Base-by-base conservation (phyloP, 2,797 vertebrate genomes). In the Tragelaphus oryx region DNA sequence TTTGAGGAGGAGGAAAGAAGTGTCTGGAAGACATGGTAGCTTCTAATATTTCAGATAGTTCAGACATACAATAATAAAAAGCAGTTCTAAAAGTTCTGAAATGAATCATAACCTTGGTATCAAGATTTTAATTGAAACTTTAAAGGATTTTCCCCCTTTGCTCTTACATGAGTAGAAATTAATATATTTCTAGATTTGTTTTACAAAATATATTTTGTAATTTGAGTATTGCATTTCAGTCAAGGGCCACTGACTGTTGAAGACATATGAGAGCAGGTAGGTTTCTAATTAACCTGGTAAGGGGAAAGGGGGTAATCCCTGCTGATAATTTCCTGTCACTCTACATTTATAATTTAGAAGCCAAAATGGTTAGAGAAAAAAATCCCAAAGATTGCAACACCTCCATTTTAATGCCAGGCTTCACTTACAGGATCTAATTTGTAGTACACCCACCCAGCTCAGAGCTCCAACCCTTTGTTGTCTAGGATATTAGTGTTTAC, bases 201-300 rank as follows among this genome's bases (percentile, higher is more conserved):
- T 95, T 92, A 89, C 20, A 96, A 93, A 93, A 86, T 81, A 26
- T 86, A 92, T 88, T 95, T 95, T 96, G 20, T 94, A 91, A 92
- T 91, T 71, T 80, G 75, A 97, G 91, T 74, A 48, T 88, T 83
- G 28, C 93, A 89, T 96, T 97, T 95, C 78, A 95, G 84, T 96
- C 91, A 96, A 83, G 92, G 79, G 80, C 65, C 87, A 90, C 30
- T 89, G 85, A 52, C 76, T 95, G 28, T 74, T 95, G 18, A 96
- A 96, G 10, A 6, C 22, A 44, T 24, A 95, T 93, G 33, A 28
- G 24, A 75, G 89, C 76, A 97, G 48, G 86, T 81, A 84, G 44
- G 78, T 95, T 95, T 93, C 79, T 97, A 26, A 96, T 92, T 96
- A 91, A 68, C 22, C 44, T 78, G 33, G 8, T 78, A 79, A 87